These are phyloP conservation scores for Chelmon rostratus DNA, from an alignment of 2,797 vertebrate genomes.

Conservation along the genomic window DNA sequence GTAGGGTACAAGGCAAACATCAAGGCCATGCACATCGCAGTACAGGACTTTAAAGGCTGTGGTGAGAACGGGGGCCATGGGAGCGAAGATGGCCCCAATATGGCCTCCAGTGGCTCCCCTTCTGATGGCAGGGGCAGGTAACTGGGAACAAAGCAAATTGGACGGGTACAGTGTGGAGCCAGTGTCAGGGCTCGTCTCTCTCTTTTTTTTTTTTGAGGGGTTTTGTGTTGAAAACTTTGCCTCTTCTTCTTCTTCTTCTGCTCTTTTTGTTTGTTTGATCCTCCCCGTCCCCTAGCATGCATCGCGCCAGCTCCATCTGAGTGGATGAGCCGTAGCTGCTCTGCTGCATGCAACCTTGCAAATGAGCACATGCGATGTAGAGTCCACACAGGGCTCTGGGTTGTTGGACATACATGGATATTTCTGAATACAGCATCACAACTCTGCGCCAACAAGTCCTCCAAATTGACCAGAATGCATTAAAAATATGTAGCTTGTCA, in stretches of 20 bases:
- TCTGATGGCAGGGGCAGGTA: slow-evolving; percentile 82
- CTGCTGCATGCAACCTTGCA: slow-evolving; percentile 5
- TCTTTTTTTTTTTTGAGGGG: slow-evolving; percentile 55
- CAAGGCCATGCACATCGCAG: slow-evolving; percentile 80
- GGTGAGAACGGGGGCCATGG: slow-evolving; percentile 68
- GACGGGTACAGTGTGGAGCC: slow-evolving; percentile 60
- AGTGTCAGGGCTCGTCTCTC: slow-evolving; percentile 48
- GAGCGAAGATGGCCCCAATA: slow-evolving; percentile 71
- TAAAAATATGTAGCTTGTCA: too few species aligned
- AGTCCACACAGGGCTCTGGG: not conserved
- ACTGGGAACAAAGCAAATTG: slow-evolving; percentile 82
- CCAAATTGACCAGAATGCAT: too few species aligned
- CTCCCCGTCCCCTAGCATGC: slow-evolving; percentile 44
- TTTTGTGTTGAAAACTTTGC: slow-evolving; percentile 64
- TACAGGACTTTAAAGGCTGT: slow-evolving; percentile 81
- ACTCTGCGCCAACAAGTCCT: too few species aligned
- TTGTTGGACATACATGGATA: not conserved
- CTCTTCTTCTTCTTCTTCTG: slow-evolving; percentile 58
- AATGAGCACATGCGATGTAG: slow-evolving; percentile 28
- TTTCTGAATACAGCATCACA: not conserved
- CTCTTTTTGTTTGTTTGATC: slow-evolving; percentile 63
- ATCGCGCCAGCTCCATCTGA: slow-evolving; percentile 34
- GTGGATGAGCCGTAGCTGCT: slow-evolving; percentile 28
- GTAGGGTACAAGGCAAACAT: slow-evolving; percentile 86
- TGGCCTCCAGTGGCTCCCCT: slow-evolving; percentile 76